These are phyloP conservation scores for Bathynomus jamesi DNA, from an alignment of 1,140 invertebrate species.

Conservation along the genomic window DNA sequence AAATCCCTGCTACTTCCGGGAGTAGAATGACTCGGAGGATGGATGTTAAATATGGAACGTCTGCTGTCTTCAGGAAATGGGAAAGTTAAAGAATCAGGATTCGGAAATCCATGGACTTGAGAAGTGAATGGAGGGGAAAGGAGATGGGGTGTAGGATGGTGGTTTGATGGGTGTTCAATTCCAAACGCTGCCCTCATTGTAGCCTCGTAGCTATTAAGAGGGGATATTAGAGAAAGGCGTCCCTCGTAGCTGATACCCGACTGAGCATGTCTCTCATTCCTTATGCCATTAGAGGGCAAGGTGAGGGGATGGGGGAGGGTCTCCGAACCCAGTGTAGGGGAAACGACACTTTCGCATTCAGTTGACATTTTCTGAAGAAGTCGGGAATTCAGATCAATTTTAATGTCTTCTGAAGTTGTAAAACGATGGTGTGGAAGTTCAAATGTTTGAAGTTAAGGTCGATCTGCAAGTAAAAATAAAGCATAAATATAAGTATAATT, in stretches of 20 bases:
- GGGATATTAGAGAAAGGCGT: slow-evolving; percentile 35
- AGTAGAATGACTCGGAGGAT: neutral
- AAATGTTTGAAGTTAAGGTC: no score
- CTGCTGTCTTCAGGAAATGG: slow-evolving; percentile 3
- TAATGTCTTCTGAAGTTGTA: no score
- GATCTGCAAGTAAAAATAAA: no score
- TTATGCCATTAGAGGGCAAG: slow-evolving; percentile 1
- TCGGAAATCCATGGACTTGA: no score
- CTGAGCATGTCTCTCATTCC: slow-evolving; percentile 15
- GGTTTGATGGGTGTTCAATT: no score
- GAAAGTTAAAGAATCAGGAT: neutral
- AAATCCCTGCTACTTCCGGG: slow-evolving; percentile 16
- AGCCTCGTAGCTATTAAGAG: slow-evolving; percentile 31
- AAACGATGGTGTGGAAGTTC: no score
- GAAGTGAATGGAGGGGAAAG: neutral
- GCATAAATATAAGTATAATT: no score
- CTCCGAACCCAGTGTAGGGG: neutral
- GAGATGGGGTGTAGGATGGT: neutral
- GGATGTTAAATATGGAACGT: neutral
- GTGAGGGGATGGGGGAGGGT: slow-evolving; percentile 7
- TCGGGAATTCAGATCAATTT: neutral
- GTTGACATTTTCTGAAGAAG: neutral
- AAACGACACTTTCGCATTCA: neutral
- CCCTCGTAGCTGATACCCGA: slow-evolving; percentile 38
- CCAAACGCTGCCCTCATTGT: slow-evolving; percentile 37